These are phyloP conservation scores for Paramisgurnus dabryanus DNA, from an alignment of 2,113 vertebrate species.

Conservation along the genomic window DNA sequence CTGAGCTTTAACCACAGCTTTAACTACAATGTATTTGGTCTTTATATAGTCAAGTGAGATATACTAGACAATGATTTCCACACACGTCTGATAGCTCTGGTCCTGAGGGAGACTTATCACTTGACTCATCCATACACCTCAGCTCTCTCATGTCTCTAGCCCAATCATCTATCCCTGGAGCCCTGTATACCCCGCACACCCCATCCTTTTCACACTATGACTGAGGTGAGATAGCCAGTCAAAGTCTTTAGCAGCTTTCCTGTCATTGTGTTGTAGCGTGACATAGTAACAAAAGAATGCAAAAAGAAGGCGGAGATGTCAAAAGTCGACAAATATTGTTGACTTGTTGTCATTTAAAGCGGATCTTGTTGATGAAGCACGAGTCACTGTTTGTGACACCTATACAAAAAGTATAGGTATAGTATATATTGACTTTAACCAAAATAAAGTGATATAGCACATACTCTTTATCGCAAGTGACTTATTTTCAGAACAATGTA, in stretches of 20 bases:
- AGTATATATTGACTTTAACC: too few species aligned
- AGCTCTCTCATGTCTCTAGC: constrained; percentile 17
- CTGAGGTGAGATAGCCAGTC: constrained; percentile 27
- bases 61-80: neutral
- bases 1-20: too few species aligned
- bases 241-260: constrained; percentile 25
- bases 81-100: constrained; percentile 10
- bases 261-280: neutral
- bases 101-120: constrained; percentile 20
- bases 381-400: too few species aligned
- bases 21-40: neutral
- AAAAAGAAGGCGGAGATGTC: neutral
- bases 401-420: too few species aligned
- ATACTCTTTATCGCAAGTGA: too few species aligned
- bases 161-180: constrained; percentile 22
- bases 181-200: constrained; percentile 12
- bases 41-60: neutral
- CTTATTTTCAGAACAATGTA: too few species aligned
- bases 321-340: neutral
- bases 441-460: too few species aligned
- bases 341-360: neutral
- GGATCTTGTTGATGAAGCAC: too few species aligned
- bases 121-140: constrained; percentile 12
- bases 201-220: constrained; percentile 29
- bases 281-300: constrained; percentile 2